Evolutionary conservation across 1,140 invertebrate species (phyloP).

Genomic region (Neotoxoptera formosana): DNA sequence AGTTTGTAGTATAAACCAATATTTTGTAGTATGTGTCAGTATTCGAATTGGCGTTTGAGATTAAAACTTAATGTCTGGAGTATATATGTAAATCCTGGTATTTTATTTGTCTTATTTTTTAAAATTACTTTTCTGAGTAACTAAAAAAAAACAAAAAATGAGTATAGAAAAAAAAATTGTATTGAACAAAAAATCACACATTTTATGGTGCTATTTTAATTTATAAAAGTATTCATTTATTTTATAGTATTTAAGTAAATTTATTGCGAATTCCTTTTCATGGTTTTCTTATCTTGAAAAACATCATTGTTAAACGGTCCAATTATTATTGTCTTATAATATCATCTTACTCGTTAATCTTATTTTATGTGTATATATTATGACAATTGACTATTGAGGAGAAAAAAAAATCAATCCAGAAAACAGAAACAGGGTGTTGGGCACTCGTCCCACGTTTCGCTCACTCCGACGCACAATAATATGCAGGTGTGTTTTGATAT

Average conservation of each 20-base stretch:
- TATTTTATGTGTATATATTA: not conserved
- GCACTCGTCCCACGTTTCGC: not conserved
- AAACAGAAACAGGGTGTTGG: not conserved
- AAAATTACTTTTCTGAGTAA: too few relatives aligned
- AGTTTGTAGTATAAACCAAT: too few relatives aligned
- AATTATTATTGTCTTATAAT: not conserved
- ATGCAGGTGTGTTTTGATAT: not conserved
- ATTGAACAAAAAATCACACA: not conserved
- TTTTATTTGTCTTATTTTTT: too few relatives aligned
- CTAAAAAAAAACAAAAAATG: too few relatives aligned
- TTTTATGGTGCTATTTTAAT: not conserved
- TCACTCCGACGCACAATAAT: not conserved
- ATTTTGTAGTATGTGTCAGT: too few relatives aligned
- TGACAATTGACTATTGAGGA: not conserved
- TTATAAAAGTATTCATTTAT: not conserved
- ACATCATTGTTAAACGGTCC: not conserved
- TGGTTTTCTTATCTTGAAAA: not conserved
- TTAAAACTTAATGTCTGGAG: too few relatives aligned
- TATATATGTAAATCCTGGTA: too few relatives aligned
- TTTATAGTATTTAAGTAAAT: not conserved
- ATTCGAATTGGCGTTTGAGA: too few relatives aligned
- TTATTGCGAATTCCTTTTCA: not conserved
- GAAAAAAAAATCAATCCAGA: not conserved
- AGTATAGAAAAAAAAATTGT: too few relatives aligned
- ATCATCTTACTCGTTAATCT: not conserved